A percentile compares a stretch with the other conserved stretches of the same genome.
phyloP scores from a whole-genome alignment of 30 jellyfish, hydroid and myxozoan species.

The Phacellophora camtschatica region DNA sequence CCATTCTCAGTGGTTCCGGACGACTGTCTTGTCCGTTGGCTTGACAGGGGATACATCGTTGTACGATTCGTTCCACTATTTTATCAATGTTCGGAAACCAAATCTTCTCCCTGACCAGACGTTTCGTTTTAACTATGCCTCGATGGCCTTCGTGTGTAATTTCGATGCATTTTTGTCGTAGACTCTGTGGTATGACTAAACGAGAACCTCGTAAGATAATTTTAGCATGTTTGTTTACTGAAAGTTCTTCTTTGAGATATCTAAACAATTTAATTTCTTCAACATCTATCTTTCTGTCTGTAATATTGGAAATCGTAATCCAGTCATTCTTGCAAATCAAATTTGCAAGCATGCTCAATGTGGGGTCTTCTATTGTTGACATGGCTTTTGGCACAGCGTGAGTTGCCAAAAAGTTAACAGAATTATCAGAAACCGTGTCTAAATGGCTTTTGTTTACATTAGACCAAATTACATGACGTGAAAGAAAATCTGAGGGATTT shows the following conservation, averaged over 20 bases:
- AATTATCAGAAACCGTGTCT: no score
- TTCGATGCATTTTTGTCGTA: not conserved
- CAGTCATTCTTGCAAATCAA: no score
- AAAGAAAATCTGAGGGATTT: slow-evolving; percentile 32
- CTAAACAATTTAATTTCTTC: not conserved
- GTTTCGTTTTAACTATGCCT: not conserved
- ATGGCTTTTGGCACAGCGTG: no score
- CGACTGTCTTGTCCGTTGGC: not conserved
- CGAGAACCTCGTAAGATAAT: not conserved
- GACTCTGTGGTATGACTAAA: not conserved
- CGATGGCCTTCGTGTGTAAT: not conserved
- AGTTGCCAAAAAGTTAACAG: no score
- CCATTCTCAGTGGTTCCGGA: not conserved
- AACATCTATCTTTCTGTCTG: no score
- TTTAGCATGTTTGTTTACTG: not conserved
- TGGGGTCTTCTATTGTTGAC: no score
- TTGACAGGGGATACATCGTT: not conserved
- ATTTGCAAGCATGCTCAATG: no score
- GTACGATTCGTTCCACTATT: not conserved
- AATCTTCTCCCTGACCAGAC: not conserved
- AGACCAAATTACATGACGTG: no score
- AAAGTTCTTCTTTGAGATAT: not conserved
- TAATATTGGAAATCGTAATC: no score
- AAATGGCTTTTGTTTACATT: no score
- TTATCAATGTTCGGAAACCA: not conserved